Percentiles rank a stretch among this genome's conserved stretches.
These are phyloP conservation scores for Liposcelis brunnea DNA, from an alignment of 2,888 invertebrate species.

Conservation along the genomic window DNA sequence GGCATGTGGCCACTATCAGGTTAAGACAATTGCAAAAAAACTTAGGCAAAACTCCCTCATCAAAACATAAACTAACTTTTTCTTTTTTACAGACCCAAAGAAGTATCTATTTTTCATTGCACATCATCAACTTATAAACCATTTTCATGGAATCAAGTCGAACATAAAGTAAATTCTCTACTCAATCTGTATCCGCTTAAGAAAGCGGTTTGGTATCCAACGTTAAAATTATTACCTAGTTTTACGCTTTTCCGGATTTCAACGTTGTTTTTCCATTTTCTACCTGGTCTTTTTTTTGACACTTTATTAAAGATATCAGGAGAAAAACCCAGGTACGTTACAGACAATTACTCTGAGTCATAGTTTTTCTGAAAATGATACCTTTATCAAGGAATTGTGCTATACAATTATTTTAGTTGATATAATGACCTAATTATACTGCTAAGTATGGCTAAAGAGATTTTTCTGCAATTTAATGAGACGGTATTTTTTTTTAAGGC, in stretches of 20 bases:
- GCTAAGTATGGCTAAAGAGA: neutral
- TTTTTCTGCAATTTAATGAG: neutral
- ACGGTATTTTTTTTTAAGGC: slow-evolving; percentile 33
- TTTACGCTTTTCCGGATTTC: slow-evolving; percentile 61
- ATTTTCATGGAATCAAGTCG: slow-evolving; percentile 65
- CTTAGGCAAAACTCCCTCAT: too few relatives aligned
- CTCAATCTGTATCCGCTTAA: slow-evolving; percentile 64
- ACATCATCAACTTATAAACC: slow-evolving; percentile 81
- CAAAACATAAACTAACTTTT: too few relatives aligned
- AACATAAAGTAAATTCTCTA: slow-evolving; percentile 44
- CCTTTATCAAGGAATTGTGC: too few relatives aligned
- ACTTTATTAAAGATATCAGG: slow-evolving; percentile 53
- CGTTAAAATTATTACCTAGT: slow-evolving; percentile 53
- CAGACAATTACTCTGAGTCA: too few relatives aligned
- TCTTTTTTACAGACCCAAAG: slow-evolving; percentile 34
- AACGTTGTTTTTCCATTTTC: slow-evolving; percentile 74
- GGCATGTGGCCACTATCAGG: slow-evolving; percentile 46
- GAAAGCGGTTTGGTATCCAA: slow-evolving; percentile 73
- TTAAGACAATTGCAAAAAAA: slow-evolving; percentile 23
- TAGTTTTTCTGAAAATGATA: too few relatives aligned
- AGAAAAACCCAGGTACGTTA: slow-evolving; percentile 62
- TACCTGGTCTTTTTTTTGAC: slow-evolving; percentile 80
- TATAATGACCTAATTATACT: too few relatives aligned
- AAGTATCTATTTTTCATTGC: slow-evolving; percentile 70
- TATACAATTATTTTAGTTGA: too few relatives aligned